A percentile compares a stretch with the other conserved stretches of the same genome.
Conservation (phyloP, 37 sponge, comb jelly and placozoan genomes). For the Beroe forskalii region DNA sequence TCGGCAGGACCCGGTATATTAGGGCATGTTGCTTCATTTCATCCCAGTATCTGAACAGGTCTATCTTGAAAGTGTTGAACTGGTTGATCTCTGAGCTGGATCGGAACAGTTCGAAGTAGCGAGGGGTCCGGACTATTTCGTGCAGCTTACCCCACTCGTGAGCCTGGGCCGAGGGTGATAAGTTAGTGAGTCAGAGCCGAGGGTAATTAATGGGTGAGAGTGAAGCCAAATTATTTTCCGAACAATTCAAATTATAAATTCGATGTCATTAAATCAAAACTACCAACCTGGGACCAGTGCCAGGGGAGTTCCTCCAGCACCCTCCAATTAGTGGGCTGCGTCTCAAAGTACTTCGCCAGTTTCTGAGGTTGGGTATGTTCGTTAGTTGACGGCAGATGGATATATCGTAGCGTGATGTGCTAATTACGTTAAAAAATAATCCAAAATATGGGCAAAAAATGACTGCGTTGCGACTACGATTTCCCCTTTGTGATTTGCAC, state of each 20-base stretch:
- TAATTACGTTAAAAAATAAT: too few relatives aligned
- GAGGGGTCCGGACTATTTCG: slow-evolving; percentile 1
- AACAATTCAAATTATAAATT: too few relatives aligned
- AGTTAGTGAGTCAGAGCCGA: background rate
- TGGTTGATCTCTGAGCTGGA: slow-evolving; percentile 62
- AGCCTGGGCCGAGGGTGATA: background rate
- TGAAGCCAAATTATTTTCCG: too few relatives aligned
- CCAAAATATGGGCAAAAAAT: too few relatives aligned
- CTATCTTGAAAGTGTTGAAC: slow-evolving; percentile 66
- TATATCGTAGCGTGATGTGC: too few relatives aligned
- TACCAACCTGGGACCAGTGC: slow-evolving; percentile 62
- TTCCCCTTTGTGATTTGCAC: too few relatives aligned
- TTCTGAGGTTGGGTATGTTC: background rate
- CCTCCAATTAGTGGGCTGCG: slow-evolving; percentile 35
- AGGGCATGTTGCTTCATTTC: slow-evolving; percentile 54
- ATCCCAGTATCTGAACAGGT: slow-evolving; percentile 59
- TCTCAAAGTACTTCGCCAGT: slow-evolving; percentile 35
- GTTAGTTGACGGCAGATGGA: too few relatives aligned
- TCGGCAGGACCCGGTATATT: background rate
- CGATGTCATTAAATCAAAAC: too few relatives aligned
- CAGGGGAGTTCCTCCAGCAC: slow-evolving; percentile 39
- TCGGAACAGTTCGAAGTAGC: slow-evolving; percentile 33
- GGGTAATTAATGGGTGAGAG: background rate
- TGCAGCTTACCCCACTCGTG: slow-evolving; percentile 4
- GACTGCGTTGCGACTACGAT: too few relatives aligned